Evolutionary conservation across 2,113 vertebrate species (phyloP), one percentile per base, ranked within the genome.

Genomic region (Petrocephalus microphthalmus): DNA sequence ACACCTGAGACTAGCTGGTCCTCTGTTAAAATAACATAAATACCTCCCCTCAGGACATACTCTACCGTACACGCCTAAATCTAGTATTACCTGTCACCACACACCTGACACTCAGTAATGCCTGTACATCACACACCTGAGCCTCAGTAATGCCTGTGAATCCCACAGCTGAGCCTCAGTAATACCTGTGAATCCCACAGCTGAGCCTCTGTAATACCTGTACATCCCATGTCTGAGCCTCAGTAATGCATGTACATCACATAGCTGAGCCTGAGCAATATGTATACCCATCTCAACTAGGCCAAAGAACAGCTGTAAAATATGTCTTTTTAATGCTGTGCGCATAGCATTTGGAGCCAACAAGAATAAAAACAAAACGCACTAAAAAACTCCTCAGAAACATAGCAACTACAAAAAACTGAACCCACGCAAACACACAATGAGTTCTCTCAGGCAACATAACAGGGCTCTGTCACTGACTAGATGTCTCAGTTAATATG

Each of bases 371-470:
- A 47, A 82, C 19, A 45, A 42, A 83, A 49, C 5, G 7, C 22
- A 83, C 45, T 82, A 47, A 82, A 47, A 22, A 47, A 47, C 29
- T 4, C 29, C 67, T 74, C 67, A 37, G 15, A 37, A 33, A 74
- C 67, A 74, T 37, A 37, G 67, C 11, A 37, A 37, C 33, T 22
- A 84, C 82, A 52, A n/a, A 84, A 83, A 85, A 56, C 52, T 17
- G 84, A 84, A 71, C 67, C 86, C 64, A 86, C 71, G 33, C 74
- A 54, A 37, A 84, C 78, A 86, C 90, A 87, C n/a, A 81, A 84
- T 45, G 74, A 33, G 29, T 85, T 49, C 84, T 42, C 47, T 57
- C 2, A 82, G 53, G 60, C 67, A 90, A 52, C 82, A 89, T 87
- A 42, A 88, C 25, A 56, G 10, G 29, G 37, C 54, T 84, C 45